Evolutionary conservation across 1,140 invertebrate genomes (phyloP).

Genomic region (Drosophila serrata): DNA sequence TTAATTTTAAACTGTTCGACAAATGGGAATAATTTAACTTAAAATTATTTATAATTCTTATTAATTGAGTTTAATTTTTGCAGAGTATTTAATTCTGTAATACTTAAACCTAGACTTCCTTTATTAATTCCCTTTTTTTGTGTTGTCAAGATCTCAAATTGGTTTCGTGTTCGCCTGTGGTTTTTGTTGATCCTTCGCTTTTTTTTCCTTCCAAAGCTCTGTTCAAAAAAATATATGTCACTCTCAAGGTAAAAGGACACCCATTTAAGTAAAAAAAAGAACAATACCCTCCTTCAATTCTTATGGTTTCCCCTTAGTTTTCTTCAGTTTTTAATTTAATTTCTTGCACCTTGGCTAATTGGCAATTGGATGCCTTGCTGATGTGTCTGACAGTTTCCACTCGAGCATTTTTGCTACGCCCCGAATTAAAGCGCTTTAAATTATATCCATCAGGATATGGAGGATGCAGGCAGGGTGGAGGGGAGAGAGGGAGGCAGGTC

Average conservation of each 20-base stretch:
- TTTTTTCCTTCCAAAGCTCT: slow-evolving; percentile 10
- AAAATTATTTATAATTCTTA: no score
- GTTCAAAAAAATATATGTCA: slow-evolving; percentile 1
- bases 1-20: not conserved
- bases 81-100: not conserved
- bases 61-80: not conserved
- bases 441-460: slow-evolving; percentile 14
- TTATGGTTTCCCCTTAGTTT: slow-evolving; percentile 8
- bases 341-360: slow-evolving; percentile 76
- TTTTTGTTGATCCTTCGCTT: slow-evolving; percentile 15
- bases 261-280: not conserved
- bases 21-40: no score
- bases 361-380: slow-evolving; percentile 62
- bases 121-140: slow-evolving; percentile 12
- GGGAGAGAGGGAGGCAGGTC: slow-evolving; percentile 4
- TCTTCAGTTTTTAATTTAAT: slow-evolving; percentile 46
- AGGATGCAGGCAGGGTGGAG: not conserved
- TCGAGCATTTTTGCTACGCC: slow-evolving; percentile 26
- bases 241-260: slow-evolving; percentile 10
- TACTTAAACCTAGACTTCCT: not conserved
- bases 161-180: slow-evolving; percentile 62
- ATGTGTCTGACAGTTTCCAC: slow-evolving; percentile 58
- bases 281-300: not conserved
- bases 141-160: slow-evolving; percentile 55
- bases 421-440: slow-evolving; percentile 69